These are phyloP conservation scores for Xenentodon cancila DNA, from an alignment of 2,797 vertebrate species.

Conservation along the genomic window DNA sequence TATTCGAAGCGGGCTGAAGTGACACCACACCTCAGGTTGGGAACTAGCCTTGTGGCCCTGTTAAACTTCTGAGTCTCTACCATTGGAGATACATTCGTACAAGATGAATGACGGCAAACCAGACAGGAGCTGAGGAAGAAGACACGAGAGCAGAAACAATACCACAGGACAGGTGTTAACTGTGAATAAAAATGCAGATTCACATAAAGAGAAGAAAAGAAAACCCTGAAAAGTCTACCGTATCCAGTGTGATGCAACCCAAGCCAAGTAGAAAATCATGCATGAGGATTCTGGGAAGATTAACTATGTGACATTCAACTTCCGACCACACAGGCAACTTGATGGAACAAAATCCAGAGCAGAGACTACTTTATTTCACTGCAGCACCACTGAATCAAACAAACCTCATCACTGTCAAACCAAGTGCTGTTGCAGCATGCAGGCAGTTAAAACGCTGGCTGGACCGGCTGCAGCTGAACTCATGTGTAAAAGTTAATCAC, in stretches of 20 bases:
- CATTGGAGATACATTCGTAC: no score
- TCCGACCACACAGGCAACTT: not conserved
- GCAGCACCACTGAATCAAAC: constrained; percentile 47
- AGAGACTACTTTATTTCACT: constrained; percentile 34
- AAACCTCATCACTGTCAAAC: constrained; percentile 27
- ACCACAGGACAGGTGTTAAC: no score
- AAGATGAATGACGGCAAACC: no score
- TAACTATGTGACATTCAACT: constrained; percentile 24
- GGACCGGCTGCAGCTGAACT: constrained; percentile 29
- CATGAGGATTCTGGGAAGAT: not conserved
- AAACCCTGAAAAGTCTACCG: no score
- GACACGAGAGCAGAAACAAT: no score
- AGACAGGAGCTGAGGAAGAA: no score
- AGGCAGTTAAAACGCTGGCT: constrained; percentile 31
- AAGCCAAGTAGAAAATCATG: constrained; percentile 4
- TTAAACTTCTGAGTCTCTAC: no score
- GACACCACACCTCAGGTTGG: no score
- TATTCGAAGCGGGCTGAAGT: no score
- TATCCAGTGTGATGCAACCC: not conserved
- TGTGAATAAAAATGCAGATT: no score
- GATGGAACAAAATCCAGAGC: not conserved
- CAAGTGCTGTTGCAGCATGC: constrained; percentile 26
- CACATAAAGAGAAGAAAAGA: no score
- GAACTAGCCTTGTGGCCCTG: no score
- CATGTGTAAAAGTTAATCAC: constrained; percentile 42